Base-by-base conservation (phyloP, 2,797 vertebrate species). In the Malurus splendens region DNA sequence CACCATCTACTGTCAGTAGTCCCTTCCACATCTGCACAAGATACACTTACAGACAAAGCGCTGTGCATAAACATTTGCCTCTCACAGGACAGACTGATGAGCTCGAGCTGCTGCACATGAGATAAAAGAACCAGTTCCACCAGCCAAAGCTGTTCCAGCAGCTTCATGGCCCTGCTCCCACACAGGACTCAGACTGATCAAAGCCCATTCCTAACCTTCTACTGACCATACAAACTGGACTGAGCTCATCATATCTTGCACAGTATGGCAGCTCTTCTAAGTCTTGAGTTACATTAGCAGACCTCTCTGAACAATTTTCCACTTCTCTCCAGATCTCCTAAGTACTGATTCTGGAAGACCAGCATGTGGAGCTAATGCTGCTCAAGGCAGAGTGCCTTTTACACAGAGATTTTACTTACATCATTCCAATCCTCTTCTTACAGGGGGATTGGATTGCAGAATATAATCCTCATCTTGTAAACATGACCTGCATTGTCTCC, bases 1-100 rank as follows among this genome's bases (percentile, higher is more conserved):
- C 94, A 94, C 88, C 93, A 92, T 93, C 93, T 95, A 82, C 94
- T 89, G 94, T 89, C 87, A 91, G 89, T 36, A 92, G 70, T 44
- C 48, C 79, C 84, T 82, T 94, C 41, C 91, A 92, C 93, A 93
- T 80, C 81, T 80, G 72, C 72, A 77, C 18, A 54, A 32, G 67
- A 92, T 70, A 52, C 83, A 62, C 62, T 47, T n/a, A 42, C 48
- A 14, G 65, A 72, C 30, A 83, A 83, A 75, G 68, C 42, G 41
- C 60, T 57, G 48, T 14, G 16, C 74, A 55, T 56, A 92, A 94
- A 82, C 77, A 74, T 74, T 72, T 91, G 68, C 56, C 45, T 90
- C 61, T 75, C 60, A 41, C 0, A 9, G 65, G 77, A 61, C 60
- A 72, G 72, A 51, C 47, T 68, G 81, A 86, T 72, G 74, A 93